These are phyloP conservation scores for Trypoxylus dichotomus DNA, from an alignment of 1,140 invertebrate species.

Conservation along the genomic window DNA sequence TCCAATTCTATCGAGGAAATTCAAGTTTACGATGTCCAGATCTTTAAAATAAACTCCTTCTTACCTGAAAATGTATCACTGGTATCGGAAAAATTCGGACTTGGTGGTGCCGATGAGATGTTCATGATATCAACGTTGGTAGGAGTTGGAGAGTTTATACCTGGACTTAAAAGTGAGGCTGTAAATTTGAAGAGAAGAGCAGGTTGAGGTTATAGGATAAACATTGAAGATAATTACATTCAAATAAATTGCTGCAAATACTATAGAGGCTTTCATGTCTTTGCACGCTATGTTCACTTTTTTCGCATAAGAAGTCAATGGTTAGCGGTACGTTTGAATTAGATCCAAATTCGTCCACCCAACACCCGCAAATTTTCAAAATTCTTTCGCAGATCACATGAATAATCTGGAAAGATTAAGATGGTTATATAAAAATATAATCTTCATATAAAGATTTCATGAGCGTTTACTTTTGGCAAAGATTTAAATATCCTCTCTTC, in stretches of 20 bases:
- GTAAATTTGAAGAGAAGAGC: neutral
- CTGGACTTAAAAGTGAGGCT: slow-evolving; percentile 34
- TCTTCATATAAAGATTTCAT: neutral
- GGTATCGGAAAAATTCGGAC: slow-evolving; percentile 46
- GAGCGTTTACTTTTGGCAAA: slow-evolving; percentile 73
- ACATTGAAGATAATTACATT: slow-evolving; percentile 40
- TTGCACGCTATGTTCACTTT: slow-evolving; percentile 38
- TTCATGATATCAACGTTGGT: slow-evolving; percentile 26
- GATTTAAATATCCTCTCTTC: slow-evolving; percentile 77
- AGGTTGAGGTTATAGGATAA: slow-evolving; percentile 7
- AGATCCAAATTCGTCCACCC: slow-evolving; percentile 53
- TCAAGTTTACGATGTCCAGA: neutral
- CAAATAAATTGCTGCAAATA: slow-evolving; percentile 41
- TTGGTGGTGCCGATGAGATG: slow-evolving; percentile 37
- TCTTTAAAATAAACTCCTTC: neutral
- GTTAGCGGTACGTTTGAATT: slow-evolving; percentile 53
- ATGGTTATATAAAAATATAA: slow-evolving; percentile 29
- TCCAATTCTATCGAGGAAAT: slow-evolving; percentile 44
- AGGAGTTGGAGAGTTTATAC: slow-evolving; percentile 36
- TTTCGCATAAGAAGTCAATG: slow-evolving; percentile 53
- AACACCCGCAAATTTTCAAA: slow-evolving; percentile 68
- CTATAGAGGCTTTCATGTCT: slow-evolving; percentile 47
- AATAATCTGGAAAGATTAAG: slow-evolving; percentile 62
- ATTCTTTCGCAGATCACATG: slow-evolving; percentile 77
- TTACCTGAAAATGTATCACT: slow-evolving; percentile 37